Base-by-base conservation (phyloP, 2,113 vertebrate genomes). In the Proteles cristata region DNA sequence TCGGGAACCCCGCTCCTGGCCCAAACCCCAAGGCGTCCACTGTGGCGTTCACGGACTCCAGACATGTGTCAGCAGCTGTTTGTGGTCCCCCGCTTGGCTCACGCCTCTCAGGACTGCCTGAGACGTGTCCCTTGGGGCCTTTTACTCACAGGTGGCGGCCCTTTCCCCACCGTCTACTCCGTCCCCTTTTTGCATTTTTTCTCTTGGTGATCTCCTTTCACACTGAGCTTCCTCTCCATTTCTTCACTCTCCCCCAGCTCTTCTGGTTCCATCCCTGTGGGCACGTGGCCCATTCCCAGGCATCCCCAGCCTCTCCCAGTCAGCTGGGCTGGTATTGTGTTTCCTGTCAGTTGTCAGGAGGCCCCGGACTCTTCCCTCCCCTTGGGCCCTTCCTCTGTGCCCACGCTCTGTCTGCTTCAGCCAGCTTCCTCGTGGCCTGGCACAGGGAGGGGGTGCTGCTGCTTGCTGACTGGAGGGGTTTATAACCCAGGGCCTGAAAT, bases 291-390 rank as follows among this genome's bases (percentile, higher is more conserved):
- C 48, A 14, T n/a, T 21, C 35, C 23, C 12, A 7, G 63, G 71
- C 26, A 1, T 26, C n/a, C 43, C 48, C 12, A 8, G 45, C 11
- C 26, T 71, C 35, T 58, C 91, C 87, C 8, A 0, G 26, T 66
- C 61, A 55, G 76, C 61, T 50, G 79, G 48, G 58, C 66, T 69
- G 73, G 92, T 92, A 63, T 93, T 53, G 48, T 33, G 21, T 97
- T 92, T 96, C 93, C 65, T 19, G 8, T 87, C 61, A 66, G 88
- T 81, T 61, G 77, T 74, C 85, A 7, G 5, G 95, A 77, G 90
- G n/a, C 58, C 48, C 14, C 21, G 0, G 21, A 21, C 65, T 33
- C 48, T 7, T 3, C 33, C n/a, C 21, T 61, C 21, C 92, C 58
- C 53, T 25, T 48, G 1, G 0, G 16, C 15, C 21, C 43, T n/a